Conservation (phyloP, 1,140 invertebrate species). For the Caerostris extrusa region DNA sequence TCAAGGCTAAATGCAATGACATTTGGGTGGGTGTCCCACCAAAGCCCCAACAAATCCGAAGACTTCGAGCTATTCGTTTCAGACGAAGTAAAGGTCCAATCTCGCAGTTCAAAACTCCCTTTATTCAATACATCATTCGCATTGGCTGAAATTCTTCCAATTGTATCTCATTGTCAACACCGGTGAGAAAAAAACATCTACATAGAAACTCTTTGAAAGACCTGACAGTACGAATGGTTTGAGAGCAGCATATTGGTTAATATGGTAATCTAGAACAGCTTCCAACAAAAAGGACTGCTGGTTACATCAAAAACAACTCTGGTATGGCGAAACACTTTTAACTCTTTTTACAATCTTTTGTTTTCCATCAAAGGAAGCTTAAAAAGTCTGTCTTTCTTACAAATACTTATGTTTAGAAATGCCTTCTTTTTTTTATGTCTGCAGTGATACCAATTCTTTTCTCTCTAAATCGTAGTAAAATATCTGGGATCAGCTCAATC, state of each 20-base stretch:
- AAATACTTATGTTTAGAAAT: neutral
- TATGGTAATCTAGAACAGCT: too few relatives aligned
- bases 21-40: neutral
- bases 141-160: too few relatives aligned
- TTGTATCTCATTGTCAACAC: too few relatives aligned
- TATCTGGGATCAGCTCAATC: neutral
- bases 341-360: neutral
- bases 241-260: too few relatives aligned
- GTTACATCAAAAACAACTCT: too few relatives aligned
- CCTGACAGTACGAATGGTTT: too few relatives aligned
- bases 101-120: neutral
- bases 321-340: neutral
- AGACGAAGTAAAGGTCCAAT: conserved; percentile 2
- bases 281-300: too few relatives aligned
- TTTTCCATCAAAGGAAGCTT: neutral
- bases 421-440: conserved; percentile 16
- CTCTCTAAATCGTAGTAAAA: too few relatives aligned
- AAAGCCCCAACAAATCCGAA: too few relatives aligned
- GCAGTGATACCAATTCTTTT: neutral
- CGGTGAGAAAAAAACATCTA: too few relatives aligned
- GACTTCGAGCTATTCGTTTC: neutral
- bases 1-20: neutral
- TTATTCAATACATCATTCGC: neutral
- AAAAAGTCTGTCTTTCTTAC: neutral
- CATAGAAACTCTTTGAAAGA: too few relatives aligned